These are phyloP conservation scores for Drepana falcataria DNA, from an alignment of 2,888 invertebrate species.

Conservation along the genomic window DNA sequence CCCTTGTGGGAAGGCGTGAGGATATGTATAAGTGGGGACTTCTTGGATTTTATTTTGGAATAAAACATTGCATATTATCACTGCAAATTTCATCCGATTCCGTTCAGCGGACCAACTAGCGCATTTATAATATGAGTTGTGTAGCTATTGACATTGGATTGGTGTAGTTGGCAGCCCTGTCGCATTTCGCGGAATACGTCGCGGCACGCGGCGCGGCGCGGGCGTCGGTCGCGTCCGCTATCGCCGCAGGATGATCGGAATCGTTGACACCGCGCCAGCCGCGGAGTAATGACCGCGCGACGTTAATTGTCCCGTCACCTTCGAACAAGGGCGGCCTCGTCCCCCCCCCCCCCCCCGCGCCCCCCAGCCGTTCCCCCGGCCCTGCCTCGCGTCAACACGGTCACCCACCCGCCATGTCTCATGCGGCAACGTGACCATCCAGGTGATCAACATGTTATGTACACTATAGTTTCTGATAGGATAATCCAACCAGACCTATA, in stretches of 20 bases:
- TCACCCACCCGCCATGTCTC: constrained; percentile 45
- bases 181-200: constrained; percentile 1
- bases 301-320: constrained; percentile 76
- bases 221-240: constrained; percentile 46
- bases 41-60: too few species aligned
- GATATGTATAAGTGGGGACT: too few species aligned
- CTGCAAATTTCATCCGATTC: too few species aligned
- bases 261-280: constrained; percentile 73
- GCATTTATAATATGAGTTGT: too few species aligned
- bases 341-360: constrained; percentile 19
- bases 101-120: too few species aligned
- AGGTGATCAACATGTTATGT: neutral
- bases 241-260: constrained; percentile 67
- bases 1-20: too few species aligned
- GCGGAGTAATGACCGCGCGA: constrained; percentile 68
- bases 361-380: constrained; percentile 8
- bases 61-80: too few species aligned
- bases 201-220: constrained; percentile 32
- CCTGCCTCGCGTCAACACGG: constrained; percentile 22
- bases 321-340: constrained; percentile 64
- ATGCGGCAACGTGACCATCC: constrained; percentile 10
- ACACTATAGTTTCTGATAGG: too few species aligned
- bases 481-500: too few species aligned
- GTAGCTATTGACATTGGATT: too few species aligned
- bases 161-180: neutral